Evolutionary conservation across 2,888 invertebrate species (phyloP), one percentile per base, ranked within the genome.

Genomic region (Agonopterix heracliana): DNA sequence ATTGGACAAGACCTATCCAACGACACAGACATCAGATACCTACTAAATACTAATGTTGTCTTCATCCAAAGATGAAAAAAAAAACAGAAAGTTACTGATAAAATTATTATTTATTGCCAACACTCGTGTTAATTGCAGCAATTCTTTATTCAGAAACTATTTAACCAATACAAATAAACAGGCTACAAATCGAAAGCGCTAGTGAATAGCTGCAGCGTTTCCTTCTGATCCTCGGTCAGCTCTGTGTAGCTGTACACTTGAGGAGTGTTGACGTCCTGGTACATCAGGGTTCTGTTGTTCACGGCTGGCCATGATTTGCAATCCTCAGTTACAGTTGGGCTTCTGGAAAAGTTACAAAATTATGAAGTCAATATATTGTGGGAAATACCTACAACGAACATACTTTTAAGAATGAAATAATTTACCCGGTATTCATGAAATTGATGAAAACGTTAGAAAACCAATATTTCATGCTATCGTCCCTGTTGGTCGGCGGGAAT

Each of bases 231-330:
- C 11, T 44, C 17, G 13, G 41, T 17, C 34, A n/a, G 9, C 26
- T 42, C 1, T 3, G 11, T 7, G 9, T 13, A 54, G 54, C 9
- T 55, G 49, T 58, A 64, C 46, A 44, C 41, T 26, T 48, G 26
- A 8, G 75, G 70, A 26, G 50, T 59, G 11, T 56, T 57, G 17
- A 85, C 71, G 41, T 73, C 68, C 53, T 76, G 71, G 55, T 74
- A 77, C 42, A 54, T 52, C 5, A 66, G 47, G n/a, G 57, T 44
- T 2, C 48, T 50, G 2, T 55, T 41, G 13, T 53, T 56, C 38
- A 64, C 62, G 1, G 72, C 53, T 11, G 68, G 68, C 82, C 80
- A 83, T 2, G 41, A 45, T 3, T 49, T 59, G 47, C 8, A 9
- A 8, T n/a, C 1, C 36, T 2, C 3, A 3, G 66, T 63, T 17